These are phyloP conservation scores for Lampropteryx suffumata DNA, from an alignment of 2,888 invertebrate genomes.

Conservation along the genomic window DNA sequence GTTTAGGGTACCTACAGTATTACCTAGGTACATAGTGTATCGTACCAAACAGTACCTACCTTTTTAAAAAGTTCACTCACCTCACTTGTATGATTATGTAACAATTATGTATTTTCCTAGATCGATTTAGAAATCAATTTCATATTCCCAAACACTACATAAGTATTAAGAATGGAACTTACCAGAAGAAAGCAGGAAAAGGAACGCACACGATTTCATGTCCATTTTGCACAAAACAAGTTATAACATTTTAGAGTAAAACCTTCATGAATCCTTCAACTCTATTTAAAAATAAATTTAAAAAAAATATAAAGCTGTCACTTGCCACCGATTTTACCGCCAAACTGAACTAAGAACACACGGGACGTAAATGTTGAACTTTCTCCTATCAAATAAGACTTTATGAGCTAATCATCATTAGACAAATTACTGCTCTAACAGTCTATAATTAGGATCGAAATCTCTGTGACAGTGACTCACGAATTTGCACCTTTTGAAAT, in stretches of 20 bases:
- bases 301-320: constrained; percentile 46
- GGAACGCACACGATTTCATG: constrained; percentile 31
- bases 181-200: constrained; percentile 53
- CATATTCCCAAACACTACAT: background rate
- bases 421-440: constrained; percentile 36
- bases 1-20: too few species aligned
- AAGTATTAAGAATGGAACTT: constrained; percentile 31
- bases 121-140: constrained; percentile 6
- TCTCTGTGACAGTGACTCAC: constrained; percentile 38
- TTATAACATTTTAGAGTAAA: constrained; percentile 19
- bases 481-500: constrained; percentile 23
- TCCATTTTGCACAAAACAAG: constrained; percentile 38
- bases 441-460: constrained; percentile 25
- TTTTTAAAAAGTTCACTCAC: background rate
- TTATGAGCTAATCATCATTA: constrained; percentile 35
- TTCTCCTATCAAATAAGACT: constrained; percentile 41
- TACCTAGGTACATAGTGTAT: too few species aligned
- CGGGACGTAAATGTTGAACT: constrained; percentile 42
- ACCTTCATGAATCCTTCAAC: constrained; percentile 32
- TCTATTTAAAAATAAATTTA: constrained; percentile 29
- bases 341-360: constrained; percentile 63
- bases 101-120: too few species aligned
- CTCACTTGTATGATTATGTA: background rate
- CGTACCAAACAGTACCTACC: too few species aligned
- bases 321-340: constrained; percentile 59